Evolutionary conservation across 2,113 vertebrate genomes (phyloP).

Genomic region (Isurus oxyrinchus): DNA sequence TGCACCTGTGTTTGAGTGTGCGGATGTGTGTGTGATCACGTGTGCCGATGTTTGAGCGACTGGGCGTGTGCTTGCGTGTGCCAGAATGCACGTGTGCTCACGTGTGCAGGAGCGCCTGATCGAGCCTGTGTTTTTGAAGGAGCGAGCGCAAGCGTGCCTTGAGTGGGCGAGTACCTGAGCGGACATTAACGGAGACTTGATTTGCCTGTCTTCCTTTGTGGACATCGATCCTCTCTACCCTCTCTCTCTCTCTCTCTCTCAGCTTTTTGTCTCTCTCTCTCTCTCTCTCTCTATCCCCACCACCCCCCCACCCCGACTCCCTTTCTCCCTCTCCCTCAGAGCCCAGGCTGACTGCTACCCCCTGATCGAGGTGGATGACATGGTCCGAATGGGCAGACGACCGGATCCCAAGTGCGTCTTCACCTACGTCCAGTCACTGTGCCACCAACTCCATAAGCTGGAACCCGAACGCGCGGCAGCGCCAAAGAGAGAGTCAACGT

Average conservation of each 20-base stretch:
- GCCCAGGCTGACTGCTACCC: slow-evolving; percentile 83
- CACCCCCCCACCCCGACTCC: background rate
- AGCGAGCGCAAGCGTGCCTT: no score
- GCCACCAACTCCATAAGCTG: slow-evolving; percentile 88
- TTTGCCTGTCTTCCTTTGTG: background rate
- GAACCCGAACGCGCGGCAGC: slow-evolving; percentile 51
- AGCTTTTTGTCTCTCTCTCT: background rate
- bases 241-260: background rate
- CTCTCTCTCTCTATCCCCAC: background rate
- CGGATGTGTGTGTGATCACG: no score
- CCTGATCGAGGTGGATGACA: slow-evolving; percentile 94
- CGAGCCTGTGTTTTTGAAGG: no score
- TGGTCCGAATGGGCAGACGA: slow-evolving; percentile 98
- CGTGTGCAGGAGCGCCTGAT: no score
- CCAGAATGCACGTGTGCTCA: no score
- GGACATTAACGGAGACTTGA: background rate
- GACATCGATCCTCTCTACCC: background rate
- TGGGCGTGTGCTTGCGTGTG: no score
- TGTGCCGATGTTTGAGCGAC: no score
- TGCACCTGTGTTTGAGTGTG: no score
- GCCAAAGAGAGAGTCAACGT: background rate
- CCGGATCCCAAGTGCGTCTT: slow-evolving; percentile 96
- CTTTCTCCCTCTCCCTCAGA: slow-evolving; percentile 55
- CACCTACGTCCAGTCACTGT: slow-evolving; percentile 96
- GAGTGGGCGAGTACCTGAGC: no score